Percentiles rank a stretch among this genome's conserved stretches.
These are phyloP conservation scores for Guaruba guarouba DNA, from an alignment of 2,113 vertebrate species.

Conservation along the genomic window DNA sequence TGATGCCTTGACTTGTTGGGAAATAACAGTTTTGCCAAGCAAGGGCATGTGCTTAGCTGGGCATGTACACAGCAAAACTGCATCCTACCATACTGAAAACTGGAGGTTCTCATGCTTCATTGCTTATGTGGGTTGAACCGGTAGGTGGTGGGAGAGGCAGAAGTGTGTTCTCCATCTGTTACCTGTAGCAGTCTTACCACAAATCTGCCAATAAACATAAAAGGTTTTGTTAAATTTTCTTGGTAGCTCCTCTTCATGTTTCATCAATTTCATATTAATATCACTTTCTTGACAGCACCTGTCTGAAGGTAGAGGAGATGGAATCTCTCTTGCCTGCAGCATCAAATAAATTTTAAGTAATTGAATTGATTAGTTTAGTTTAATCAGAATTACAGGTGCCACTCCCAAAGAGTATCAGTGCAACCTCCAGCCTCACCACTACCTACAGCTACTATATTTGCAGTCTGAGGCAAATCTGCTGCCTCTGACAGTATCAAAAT, in stretches of 20 bases:
- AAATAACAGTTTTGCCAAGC: neutral
- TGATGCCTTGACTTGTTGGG: neutral
- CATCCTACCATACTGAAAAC: neutral
- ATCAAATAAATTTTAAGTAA: neutral
- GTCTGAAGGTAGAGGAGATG: neutral
- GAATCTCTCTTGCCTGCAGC: neutral
- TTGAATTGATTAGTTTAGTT: neutral
- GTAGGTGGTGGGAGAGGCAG: neutral
- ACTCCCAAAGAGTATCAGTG: neutral
- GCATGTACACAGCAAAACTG: neutral
- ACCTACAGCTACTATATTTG: neutral
- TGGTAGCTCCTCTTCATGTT: neutral
- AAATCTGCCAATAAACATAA: slow-evolving; percentile 17
- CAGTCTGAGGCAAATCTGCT: neutral
- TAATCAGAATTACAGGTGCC: neutral
- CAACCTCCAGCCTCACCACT: neutral
- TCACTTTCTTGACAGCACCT: neutral
- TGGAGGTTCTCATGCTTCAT: neutral
- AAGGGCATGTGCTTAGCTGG: neutral
- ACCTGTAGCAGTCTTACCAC: neutral
- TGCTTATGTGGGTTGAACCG: neutral
- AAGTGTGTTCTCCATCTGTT: slow-evolving; percentile 14
- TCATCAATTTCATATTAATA: neutral
- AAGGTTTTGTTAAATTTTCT: neutral
- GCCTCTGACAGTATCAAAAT: neutral